These are phyloP conservation scores for Lipotes vexillifer DNA, from an alignment of 2,113 vertebrate species.

Conservation along the genomic window DNA sequence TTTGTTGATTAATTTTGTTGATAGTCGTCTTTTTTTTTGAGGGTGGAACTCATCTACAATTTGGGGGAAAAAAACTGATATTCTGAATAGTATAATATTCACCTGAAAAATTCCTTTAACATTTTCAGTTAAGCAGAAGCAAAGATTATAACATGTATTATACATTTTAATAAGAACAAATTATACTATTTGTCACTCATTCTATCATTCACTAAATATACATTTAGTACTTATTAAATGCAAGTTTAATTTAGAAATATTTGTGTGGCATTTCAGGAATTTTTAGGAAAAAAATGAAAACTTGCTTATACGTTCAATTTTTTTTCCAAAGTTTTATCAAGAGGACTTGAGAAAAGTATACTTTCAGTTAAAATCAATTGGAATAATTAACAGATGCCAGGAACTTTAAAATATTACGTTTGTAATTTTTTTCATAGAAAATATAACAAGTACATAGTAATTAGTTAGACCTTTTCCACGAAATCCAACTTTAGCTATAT, in stretches of 20 bases:
- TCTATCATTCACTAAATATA: not conserved
- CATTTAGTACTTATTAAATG: not conserved
- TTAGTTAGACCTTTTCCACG: not conserved
- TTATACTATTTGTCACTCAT: not conserved
- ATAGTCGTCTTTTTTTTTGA: not conserved
- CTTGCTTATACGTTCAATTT: not conserved
- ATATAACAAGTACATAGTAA: not conserved
- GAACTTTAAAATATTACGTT: not conserved
- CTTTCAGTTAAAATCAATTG: not conserved
- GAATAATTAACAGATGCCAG: not conserved
- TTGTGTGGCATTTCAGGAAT: not conserved
- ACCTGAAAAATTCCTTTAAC: not conserved
- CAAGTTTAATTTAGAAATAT: not conserved
- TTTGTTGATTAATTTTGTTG: not conserved
- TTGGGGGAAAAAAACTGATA: accelerated
- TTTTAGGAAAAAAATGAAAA: not conserved
- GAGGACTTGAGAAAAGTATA: not conserved
- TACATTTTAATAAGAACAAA: not conserved
- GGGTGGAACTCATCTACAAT: not conserved
- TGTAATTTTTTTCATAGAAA: not conserved
- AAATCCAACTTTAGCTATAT: not conserved
- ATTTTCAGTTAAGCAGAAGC: not conserved
- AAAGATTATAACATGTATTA: not conserved
- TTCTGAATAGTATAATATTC: not conserved
- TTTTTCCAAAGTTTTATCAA: not conserved